Percentiles rank a stretch among this genome's conserved stretches.
Evolutionary conservation across 2,797 vertebrate genomes (phyloP).

Genomic region (Rhinichthys osculus): DNA sequence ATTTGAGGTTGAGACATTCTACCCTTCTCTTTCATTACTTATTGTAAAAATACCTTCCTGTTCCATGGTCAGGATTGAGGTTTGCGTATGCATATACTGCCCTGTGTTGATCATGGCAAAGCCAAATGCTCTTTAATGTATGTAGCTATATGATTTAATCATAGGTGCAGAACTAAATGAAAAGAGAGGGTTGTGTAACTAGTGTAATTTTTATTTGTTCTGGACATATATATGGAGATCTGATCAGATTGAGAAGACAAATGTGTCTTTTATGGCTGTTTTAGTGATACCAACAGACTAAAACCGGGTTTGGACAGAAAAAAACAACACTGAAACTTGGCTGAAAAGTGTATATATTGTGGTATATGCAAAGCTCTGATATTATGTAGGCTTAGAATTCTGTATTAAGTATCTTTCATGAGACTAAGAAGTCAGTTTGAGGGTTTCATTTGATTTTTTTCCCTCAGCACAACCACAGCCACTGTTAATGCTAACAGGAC

Average conservation of each 20-base stretch:
- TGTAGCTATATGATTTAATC: conserved; percentile 15
- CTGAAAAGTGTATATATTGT: neutral
- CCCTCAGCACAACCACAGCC: neutral
- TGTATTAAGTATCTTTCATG: neutral
- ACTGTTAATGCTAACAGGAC: neutral
- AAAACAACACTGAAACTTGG: neutral
- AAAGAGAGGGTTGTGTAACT: conserved; percentile 1
- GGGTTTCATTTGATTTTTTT: neutral
- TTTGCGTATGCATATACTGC: neutral
- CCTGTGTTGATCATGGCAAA: conserved; percentile 29
- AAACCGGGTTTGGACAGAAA: neutral
- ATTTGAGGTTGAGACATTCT: conserved; percentile 14
- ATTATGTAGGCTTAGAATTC: neutral
- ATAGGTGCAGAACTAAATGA: conserved; percentile 20
- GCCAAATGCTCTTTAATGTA: neutral
- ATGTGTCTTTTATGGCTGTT: neutral
- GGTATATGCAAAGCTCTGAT: neutral
- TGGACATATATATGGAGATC: conserved; percentile 11
- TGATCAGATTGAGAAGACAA: conserved; percentile 3
- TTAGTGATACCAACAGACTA: neutral
- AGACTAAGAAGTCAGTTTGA: neutral
- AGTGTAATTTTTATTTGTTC: conserved; percentile 15
- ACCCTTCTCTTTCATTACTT: conserved; percentile 21
- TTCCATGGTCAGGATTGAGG: neutral
- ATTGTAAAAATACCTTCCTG: conserved; percentile 6